Conservation (phyloP, 2,113 vertebrate genomes). For the Petrocephalus microphthalmus region DNA sequence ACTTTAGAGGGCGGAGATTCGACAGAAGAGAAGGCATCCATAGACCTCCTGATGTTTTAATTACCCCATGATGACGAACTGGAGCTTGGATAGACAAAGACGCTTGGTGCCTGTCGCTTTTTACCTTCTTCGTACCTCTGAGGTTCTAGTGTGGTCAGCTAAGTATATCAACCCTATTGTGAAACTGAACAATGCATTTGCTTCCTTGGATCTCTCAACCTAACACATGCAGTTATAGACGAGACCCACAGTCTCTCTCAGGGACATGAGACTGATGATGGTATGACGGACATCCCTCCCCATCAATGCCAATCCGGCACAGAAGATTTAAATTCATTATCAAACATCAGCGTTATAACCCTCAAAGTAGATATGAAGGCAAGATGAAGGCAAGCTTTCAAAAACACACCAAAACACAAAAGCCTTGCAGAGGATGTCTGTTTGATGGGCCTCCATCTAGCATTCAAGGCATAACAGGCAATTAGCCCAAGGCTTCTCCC, state of each 20-base stretch:
- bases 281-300: background rate
- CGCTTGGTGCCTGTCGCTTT: background rate
- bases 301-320: background rate
- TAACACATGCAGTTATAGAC: background rate
- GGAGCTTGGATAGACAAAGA: background rate
- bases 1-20: background rate
- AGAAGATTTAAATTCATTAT: background rate
- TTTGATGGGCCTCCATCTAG: background rate
- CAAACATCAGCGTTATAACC: background rate
- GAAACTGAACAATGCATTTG: background rate
- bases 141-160: background rate
- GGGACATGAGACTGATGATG: background rate
- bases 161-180: background rate
- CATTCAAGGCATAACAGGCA: background rate
- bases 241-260: background rate
- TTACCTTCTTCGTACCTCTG: background rate
- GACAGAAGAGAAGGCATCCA: background rate
- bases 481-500: background rate
- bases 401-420: background rate
- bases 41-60: background rate
- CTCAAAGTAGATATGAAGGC: background rate
- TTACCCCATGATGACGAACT: background rate
- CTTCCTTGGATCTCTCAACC: background rate
- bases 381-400: background rate
- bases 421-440: background rate